Conservation (phyloP, 2,888 invertebrate species). For the Fabriciana adippe region DNA sequence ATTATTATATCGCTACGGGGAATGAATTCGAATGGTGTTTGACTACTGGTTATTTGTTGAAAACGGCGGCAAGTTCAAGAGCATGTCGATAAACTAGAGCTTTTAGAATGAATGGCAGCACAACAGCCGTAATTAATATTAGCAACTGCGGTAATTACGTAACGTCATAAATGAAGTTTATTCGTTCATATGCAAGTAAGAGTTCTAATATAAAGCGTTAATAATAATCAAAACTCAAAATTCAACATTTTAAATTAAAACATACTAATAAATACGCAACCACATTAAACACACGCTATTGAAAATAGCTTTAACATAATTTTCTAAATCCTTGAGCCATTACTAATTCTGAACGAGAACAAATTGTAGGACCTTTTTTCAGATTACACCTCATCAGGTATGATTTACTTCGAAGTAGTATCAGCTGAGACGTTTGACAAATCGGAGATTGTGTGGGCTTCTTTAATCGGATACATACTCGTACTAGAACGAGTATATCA, state of each 20-base stretch:
- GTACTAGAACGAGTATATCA: conserved; percentile 59
- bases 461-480: conserved; percentile 32
- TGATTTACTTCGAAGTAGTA: not conserved
- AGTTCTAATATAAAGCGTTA: not conserved
- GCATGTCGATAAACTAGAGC: conserved; percentile 55
- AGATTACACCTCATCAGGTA: conserved; percentile 2
- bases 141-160: conserved; percentile 54
- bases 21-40: conserved; percentile 50
- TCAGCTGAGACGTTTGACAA: conserved; percentile 16
- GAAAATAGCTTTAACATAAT: no score
- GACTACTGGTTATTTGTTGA: conserved; percentile 53
- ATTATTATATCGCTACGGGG: conserved; percentile 48
- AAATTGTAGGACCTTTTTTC: no score
- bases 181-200: conserved; percentile 49
- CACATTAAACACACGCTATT: no score
- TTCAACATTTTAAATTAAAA: no score
- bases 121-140: conserved; percentile 55
- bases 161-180: conserved; percentile 39
- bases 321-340: no score
- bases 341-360: no score
- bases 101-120: conserved; percentile 54
- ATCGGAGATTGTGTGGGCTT: conserved; percentile 24
- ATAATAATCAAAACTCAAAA: no score
- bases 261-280: no score
- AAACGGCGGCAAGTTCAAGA: conserved; percentile 66